Percentiles rank a stretch among this genome's conserved stretches.
phyloP scores from a whole-genome alignment of 2,113 vertebrate genomes.

The Rynchops niger region DNA sequence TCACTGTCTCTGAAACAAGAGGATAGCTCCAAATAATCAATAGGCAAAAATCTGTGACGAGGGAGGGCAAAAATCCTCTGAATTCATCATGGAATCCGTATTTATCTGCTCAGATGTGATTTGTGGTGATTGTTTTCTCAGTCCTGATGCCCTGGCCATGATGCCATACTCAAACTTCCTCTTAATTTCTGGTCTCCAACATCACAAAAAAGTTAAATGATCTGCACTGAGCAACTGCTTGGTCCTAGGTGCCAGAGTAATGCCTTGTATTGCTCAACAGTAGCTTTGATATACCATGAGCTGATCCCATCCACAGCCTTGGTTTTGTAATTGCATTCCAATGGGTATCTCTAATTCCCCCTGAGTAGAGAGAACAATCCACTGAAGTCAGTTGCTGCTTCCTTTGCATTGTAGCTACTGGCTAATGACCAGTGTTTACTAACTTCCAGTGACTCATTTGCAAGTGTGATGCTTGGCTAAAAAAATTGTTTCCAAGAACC shows the following conservation, averaged over 20 bases:
- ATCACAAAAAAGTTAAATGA: no score
- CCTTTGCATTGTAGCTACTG: not conserved
- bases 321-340: slow-evolving; percentile 46
- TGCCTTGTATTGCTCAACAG: not conserved
- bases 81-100: not conserved
- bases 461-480: slow-evolving; percentile 14
- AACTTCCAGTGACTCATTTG: slow-evolving; percentile 34
- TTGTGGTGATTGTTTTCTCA: not conserved
- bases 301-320: not conserved
- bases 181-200: not conserved
- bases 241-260: not conserved
- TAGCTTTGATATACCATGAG: not conserved
- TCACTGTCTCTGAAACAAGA: not conserved
- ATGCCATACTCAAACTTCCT: not conserved
- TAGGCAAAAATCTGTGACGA: not conserved
- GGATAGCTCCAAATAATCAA: not conserved
- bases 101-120: not conserved
- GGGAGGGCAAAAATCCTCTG: not conserved
- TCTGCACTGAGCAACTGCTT: not conserved
- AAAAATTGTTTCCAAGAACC: not conserved
- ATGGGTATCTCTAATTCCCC: slow-evolving; percentile 45
- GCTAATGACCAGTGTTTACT: not conserved
- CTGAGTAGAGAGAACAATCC: slow-evolving; percentile 35
- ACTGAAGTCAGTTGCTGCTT: not conserved
- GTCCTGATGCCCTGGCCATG: not conserved